Evolutionary conservation across 1,140 invertebrate genomes (phyloP).

Genomic region (Ips nitidus): DNA sequence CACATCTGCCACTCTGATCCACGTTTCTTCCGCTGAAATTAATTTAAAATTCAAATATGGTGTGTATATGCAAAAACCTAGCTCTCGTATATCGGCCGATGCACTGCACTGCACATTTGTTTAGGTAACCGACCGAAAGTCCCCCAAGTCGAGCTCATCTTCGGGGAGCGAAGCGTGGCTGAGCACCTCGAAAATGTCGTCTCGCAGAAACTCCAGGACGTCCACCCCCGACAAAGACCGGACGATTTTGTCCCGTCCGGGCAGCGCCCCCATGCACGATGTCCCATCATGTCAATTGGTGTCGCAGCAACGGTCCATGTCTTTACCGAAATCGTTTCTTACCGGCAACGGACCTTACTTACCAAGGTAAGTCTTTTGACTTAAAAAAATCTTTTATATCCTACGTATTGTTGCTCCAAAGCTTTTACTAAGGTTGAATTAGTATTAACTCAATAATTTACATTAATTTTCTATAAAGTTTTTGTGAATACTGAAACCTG

Average conservation of each 20-base stretch:
- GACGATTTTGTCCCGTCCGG: conserved; percentile 55
- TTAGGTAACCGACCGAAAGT: conserved; percentile 24
- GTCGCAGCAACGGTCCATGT: conserved; percentile 62
- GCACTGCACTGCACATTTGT: too few relatives aligned
- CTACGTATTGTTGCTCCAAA: too few relatives aligned
- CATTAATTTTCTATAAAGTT: too few relatives aligned
- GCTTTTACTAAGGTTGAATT: too few relatives aligned
- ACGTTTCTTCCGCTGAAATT: not conserved
- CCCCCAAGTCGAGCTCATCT: conserved; percentile 50
- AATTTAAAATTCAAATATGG: too few relatives aligned
- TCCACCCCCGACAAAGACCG: conserved; percentile 55
- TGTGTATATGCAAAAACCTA: too few relatives aligned
- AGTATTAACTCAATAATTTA: too few relatives aligned
- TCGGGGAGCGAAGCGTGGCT: conserved; percentile 61
- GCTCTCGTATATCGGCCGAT: too few relatives aligned
- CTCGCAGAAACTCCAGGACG: conserved; percentile 54
- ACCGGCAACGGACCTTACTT: conserved; percentile 41
- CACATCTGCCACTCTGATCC: not conserved
- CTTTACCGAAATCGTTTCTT: conserved; percentile 65
- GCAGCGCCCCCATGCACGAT: conserved; percentile 57
- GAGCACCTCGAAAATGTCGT: conserved; percentile 53
- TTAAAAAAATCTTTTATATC: too few relatives aligned
- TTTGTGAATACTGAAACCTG: too few relatives aligned
- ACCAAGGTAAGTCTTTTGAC: conserved; percentile 26
- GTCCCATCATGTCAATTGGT: conserved; percentile 46